Base-by-base conservation (phyloP, 1,140 invertebrate genomes). In the Pseudomyrmex dendroicus region DNA sequence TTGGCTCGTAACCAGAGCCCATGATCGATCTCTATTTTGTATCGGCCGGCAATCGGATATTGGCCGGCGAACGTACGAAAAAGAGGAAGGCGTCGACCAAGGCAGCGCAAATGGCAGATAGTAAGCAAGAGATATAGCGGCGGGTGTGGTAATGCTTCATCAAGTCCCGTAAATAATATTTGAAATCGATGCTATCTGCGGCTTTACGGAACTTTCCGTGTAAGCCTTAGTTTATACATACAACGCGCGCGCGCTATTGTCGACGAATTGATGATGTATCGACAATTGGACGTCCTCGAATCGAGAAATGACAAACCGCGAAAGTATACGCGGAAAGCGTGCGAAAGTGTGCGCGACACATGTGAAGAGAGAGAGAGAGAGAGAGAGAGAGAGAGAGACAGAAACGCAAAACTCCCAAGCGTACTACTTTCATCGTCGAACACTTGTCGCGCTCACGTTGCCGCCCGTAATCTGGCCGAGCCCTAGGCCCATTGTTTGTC, bases 401-500 rank as follows among this genome's bases (percentile, higher is more conserved):
- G 67, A 66, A 62, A 20, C 13, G 52, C 52, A 70, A 78, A 78
- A 22, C 70, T 35, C 5, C 52, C 52, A 78, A 56, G 62, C 73
- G 76, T n/a, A 83, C 64, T 59, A 68, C 72, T 80, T 67, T 73
- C 77, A 70, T 70, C 82, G 68, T 22, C 50, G 73, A 77, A 63
- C 22, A 54, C 73, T 83, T 72, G 82, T 64, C 82, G 52, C 72
- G 68, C 68, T 86, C 74, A 82, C 86, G 86, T 90, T 91, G 90
- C 90, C 89, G 85, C 77, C 83, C 83, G 82, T 89, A 91, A 91
- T 91, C 89, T 89, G 73, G 54, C 84, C 74, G 73, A 82, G 74
- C 83, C 35, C 35, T 64, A 74, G 82, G 68, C 56, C 82, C 82
- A 91, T 91, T 91, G 90, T 91, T 90, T 90, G 88, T 89, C 88